Evolutionary conservation across 1,140 invertebrate species (phyloP).

Genomic region (Polyergus mexicanus): DNA sequence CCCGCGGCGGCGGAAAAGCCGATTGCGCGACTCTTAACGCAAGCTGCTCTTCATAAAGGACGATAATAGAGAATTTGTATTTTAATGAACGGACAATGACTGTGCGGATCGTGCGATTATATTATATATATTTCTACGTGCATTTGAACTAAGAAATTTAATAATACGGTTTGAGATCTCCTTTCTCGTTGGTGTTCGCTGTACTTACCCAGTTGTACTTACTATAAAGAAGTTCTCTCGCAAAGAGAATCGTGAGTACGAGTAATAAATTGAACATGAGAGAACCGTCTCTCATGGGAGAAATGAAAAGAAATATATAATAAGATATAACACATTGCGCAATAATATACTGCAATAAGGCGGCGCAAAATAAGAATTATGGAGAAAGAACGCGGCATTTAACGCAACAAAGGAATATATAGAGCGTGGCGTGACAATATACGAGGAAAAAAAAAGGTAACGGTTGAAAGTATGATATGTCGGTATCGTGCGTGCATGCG

Average conservation of each 20-base stretch:
- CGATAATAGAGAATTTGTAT: slow-evolving; percentile 55
- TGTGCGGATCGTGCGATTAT: background rate
- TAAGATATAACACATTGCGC: slow-evolving; percentile 2
- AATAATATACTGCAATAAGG: slow-evolving; percentile 9
- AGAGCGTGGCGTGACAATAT: slow-evolving; percentile 23
- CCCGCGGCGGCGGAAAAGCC: slow-evolving; percentile 16
- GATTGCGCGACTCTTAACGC: slow-evolving; percentile 47
- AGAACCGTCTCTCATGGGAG: background rate
- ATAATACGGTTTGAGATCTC: slow-evolving; percentile 46
- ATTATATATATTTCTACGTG: background rate
- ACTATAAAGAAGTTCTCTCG: background rate
- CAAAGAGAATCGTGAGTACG: slow-evolving; percentile 51
- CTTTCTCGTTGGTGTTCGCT: background rate
- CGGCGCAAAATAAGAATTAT: background rate
- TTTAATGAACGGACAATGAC: slow-evolving; percentile 66
- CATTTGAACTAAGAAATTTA: slow-evolving; percentile 57
- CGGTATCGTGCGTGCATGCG: background rate
- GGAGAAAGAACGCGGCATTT: slow-evolving; percentile 22
- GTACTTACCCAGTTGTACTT: slow-evolving; percentile 5
- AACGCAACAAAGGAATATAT: slow-evolving; percentile 39
- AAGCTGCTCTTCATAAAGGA: slow-evolving; percentile 46
- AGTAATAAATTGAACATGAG: slow-evolving; percentile 47
- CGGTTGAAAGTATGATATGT: slow-evolving; percentile 2
- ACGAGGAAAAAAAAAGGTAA: slow-evolving; percentile 1
- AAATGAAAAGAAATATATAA: slow-evolving; percentile 13